phyloP scores from a whole-genome alignment of 2,888 invertebrate genomes.

The Tenthredo mesomela region DNA sequence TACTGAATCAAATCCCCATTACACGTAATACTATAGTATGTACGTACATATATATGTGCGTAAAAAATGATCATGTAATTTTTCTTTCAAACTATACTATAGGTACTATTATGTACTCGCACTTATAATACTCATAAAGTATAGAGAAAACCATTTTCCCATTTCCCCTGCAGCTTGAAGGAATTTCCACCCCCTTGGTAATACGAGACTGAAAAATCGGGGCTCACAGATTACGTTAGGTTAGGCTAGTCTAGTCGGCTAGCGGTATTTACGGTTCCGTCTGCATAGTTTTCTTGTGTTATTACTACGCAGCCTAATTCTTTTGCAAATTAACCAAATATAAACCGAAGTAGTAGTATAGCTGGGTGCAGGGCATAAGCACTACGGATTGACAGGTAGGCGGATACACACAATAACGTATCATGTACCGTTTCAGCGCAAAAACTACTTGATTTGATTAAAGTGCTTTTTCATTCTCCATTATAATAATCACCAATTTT shows the following conservation, averaged over 20 bases:
- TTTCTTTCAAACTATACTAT: neutral
- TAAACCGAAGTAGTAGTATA: neutral
- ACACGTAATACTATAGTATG: too few species aligned
- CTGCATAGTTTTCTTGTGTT: neutral
- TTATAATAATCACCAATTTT: neutral
- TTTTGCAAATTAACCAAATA: slow-evolving; percentile 12
- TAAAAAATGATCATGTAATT: neutral
- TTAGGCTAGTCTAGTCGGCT: slow-evolving; percentile 6
- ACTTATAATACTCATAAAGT: neutral
- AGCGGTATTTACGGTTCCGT: slow-evolving; percentile 36
- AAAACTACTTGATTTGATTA: neutral
- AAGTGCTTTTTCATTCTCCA: neutral
- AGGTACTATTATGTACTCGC: neutral
- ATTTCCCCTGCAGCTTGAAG: neutral
- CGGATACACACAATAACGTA: neutral
- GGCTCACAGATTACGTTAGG: slow-evolving; percentile 38
- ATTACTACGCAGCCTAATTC: slow-evolving; percentile 32
- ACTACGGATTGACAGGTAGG: slow-evolving; percentile 12
- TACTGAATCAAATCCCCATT: neutral
- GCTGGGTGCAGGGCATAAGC: neutral
- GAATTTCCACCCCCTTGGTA: slow-evolving; percentile 35
- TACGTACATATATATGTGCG: neutral
- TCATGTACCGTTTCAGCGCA: neutral
- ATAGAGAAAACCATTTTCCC: slow-evolving; percentile 14
- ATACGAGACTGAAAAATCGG: slow-evolving; percentile 22